A percentile compares a stretch with the other conserved stretches of the same genome.
Evolutionary conservation across 1,140 invertebrate genomes (phyloP).

Genomic region (Melanaphis sacchari): DNA sequence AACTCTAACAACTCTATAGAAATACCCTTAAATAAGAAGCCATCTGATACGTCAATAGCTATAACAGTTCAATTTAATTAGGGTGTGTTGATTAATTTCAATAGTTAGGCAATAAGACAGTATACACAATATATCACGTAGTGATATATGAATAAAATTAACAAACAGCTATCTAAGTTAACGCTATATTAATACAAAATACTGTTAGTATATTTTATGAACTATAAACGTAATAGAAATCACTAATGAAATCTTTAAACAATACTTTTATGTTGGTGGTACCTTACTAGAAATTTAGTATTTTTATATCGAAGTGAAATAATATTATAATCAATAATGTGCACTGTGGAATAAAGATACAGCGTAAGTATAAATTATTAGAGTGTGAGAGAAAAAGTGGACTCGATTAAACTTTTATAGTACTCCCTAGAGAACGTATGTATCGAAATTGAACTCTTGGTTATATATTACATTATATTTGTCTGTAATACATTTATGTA

Average conservation of each 20-base stretch:
- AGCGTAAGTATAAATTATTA: background rate
- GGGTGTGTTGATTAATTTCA: conserved; percentile 5
- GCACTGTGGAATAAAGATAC: background rate
- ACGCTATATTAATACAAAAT: background rate
- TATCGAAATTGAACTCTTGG: background rate
- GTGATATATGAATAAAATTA: background rate
- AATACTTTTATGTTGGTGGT: too few relatives aligned
- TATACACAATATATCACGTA: background rate
- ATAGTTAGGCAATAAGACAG: background rate
- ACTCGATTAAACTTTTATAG: background rate
- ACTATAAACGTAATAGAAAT: background rate
- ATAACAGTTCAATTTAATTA: background rate
- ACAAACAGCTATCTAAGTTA: background rate
- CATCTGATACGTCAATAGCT: background rate
- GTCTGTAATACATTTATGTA: background rate
- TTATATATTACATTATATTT: background rate
- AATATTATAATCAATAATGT: background rate
- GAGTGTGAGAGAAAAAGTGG: background rate
- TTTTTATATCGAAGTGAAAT: background rate
- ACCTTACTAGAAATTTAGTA: background rate
- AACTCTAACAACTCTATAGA: background rate
- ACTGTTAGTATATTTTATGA: background rate
- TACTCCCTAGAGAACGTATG: background rate
- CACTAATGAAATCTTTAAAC: background rate
- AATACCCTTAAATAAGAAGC: background rate